These are phyloP conservation scores for Drosophila macrothrix DNA, from an alignment of 2,888 invertebrate species.

Conservation along the genomic window DNA sequence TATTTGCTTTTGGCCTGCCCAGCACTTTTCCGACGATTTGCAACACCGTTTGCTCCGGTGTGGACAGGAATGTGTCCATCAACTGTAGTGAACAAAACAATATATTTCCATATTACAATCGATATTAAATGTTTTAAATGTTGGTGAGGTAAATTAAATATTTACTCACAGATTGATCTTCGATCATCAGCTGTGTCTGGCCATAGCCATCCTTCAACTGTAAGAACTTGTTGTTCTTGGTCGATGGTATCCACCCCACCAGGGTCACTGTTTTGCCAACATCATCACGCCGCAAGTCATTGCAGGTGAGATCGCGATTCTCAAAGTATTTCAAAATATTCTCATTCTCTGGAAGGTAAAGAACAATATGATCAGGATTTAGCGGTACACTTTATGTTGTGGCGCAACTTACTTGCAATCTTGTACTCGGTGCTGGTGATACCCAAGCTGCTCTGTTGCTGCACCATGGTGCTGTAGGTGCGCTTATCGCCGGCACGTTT, in stretches of 20 bases:
- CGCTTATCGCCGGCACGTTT: conserved; percentile 83
- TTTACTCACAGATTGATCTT: conserved; percentile 78
- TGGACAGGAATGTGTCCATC: conserved; percentile 73
- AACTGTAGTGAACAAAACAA: conserved; percentile 23
- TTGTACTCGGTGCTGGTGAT: conserved; percentile 85
- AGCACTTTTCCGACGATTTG: conserved; percentile 84
- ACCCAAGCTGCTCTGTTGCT: conserved; percentile 73
- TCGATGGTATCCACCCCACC: conserved; percentile 85
- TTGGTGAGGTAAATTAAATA: neutral
- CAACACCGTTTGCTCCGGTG: conserved; percentile 81
- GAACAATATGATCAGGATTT: neutral
- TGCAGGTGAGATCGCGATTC: conserved; percentile 85
- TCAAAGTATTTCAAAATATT: conserved; percentile 85
- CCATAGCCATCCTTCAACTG: conserved; percentile 85
- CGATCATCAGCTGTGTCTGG: conserved; percentile 85
- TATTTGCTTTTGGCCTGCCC: conserved; percentile 83
- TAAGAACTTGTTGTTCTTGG: conserved; percentile 83
- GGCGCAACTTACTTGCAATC: conserved; percentile 82
- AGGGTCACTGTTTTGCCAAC: conserved; percentile 82
- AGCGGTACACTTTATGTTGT: neutral
- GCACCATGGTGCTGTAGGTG: conserved; percentile 83
- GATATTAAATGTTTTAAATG: neutral
- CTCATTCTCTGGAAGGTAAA: conserved; percentile 74
- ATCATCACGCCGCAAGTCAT: conserved; percentile 83
- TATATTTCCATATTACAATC: neutral